Percentiles rank a stretch among this genome's conserved stretches.
Evolutionary conservation across 1,140 invertebrate genomes (phyloP).

Genomic region (Aphaenogaster rudis): DNA sequence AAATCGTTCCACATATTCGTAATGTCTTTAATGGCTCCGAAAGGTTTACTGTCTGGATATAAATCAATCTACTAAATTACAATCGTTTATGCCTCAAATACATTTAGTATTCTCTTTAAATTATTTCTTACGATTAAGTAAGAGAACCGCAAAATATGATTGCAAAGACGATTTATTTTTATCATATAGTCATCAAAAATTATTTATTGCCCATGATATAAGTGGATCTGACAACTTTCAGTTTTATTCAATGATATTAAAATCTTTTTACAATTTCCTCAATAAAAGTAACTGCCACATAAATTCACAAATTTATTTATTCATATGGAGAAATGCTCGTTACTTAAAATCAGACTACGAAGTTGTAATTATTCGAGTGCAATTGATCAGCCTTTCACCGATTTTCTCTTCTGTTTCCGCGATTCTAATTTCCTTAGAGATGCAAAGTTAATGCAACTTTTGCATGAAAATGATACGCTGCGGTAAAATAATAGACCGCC

Average conservation of each 20-base stretch:
- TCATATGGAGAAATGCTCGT: neutral
- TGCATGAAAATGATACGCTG: neutral
- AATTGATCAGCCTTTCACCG: conserved; percentile 8
- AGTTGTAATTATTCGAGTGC: neutral
- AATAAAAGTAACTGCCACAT: neutral
- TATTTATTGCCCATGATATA: neutral
- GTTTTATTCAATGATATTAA: neutral
- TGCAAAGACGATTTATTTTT: too few relatives aligned
- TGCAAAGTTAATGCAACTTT: neutral
- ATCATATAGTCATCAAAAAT: neutral
- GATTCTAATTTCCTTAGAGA: neutral
- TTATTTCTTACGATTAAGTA: neutral
- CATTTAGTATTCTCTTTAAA: neutral
- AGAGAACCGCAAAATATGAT: neutral
- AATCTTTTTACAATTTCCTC: neutral
- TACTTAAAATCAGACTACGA: neutral
- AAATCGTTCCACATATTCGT: neutral
- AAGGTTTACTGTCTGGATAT: neutral
- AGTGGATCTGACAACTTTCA: neutral
- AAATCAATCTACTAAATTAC: neutral
- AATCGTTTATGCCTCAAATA: neutral
- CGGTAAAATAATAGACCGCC: conserved; percentile 9
- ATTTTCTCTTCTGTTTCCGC: conserved; percentile 32
- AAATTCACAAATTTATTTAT: neutral
- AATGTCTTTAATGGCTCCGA: neutral